Evolutionary conservation across 2,888 invertebrate species (phyloP).

Genomic region (Epinotia nisella): DNA sequence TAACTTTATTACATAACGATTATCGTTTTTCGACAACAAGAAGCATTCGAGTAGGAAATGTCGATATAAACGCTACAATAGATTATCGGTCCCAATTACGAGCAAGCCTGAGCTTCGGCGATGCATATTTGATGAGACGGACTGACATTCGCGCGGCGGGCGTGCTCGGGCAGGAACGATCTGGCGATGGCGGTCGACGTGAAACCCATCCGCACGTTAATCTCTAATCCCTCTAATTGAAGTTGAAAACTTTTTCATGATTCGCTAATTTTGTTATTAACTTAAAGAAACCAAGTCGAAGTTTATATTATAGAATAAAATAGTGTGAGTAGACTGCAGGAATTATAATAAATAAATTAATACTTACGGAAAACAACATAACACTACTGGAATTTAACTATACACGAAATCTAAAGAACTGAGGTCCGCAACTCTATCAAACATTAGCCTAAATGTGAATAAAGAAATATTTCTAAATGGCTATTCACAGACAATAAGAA

Average conservation of each 20-base stretch:
- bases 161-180: constrained; percentile 56
- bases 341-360: too few relatives aligned
- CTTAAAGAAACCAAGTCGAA: background rate
- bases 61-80: constrained; percentile 14
- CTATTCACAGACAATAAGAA: constrained; percentile 26
- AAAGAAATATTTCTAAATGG: constrained; percentile 30
- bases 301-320: background rate
- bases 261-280: constrained; percentile 20
- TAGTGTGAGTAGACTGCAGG: background rate
- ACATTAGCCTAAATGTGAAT: constrained; percentile 25
- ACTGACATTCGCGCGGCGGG: constrained; percentile 54
- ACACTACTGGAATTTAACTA: too few relatives aligned
- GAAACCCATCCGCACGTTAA: constrained; percentile 57
- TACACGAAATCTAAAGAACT: background rate
- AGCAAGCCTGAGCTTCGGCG: constrained; percentile 50
- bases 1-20: too few relatives aligned
- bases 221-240: constrained; percentile 51
- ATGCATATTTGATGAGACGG: constrained; percentile 67
- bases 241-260: background rate
- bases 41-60: background rate
- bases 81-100: constrained; percentile 15
- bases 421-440: background rate
- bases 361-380: too few relatives aligned
- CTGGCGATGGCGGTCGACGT: constrained; percentile 55
- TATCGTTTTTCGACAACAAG: background rate